These are phyloP conservation scores for Hylaea fasciaria DNA, from an alignment of 2,888 invertebrate genomes.

Conservation along the genomic window DNA sequence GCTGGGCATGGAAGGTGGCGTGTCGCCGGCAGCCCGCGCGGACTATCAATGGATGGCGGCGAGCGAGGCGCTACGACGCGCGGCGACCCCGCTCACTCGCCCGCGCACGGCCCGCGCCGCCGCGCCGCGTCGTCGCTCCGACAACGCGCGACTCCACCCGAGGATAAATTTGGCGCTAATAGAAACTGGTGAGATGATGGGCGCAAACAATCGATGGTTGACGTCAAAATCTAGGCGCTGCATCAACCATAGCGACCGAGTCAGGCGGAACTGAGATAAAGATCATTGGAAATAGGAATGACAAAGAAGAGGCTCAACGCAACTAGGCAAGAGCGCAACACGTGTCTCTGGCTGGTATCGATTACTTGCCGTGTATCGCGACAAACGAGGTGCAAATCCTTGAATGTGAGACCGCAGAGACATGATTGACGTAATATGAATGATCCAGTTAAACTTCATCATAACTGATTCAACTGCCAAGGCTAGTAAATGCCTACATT, in stretches of 20 bases:
- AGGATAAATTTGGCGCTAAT: conserved; percentile 84
- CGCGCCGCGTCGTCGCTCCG: conserved; percentile 64
- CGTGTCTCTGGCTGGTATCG: conserved; percentile 36
- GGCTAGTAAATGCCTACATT: conserved; percentile 24
- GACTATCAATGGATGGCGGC: conserved; percentile 77
- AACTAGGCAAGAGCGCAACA: conserved; percentile 35
- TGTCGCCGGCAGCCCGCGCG: conserved; percentile 75
- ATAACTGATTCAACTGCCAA: conserved; percentile 36
- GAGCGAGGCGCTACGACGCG: conserved; percentile 49
- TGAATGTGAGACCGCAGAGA: conserved; percentile 32
- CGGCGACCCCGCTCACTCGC: conserved; percentile 66
- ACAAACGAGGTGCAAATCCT: conserved; percentile 39
- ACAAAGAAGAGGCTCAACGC: conserved; percentile 32
- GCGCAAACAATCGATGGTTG: conserved; percentile 81
- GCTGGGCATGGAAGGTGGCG: conserved; percentile 62
- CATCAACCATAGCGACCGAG: conserved; percentile 56
- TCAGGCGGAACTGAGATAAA: conserved; percentile 41
- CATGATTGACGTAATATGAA: conserved; percentile 30
- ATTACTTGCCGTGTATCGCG: conserved; percentile 35
- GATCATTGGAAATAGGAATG: conserved; percentile 36
- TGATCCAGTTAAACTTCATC: conserved; percentile 32
- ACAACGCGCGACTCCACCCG: conserved; percentile 73
- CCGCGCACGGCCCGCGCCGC: conserved; percentile 51
- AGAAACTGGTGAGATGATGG: conserved; percentile 74
- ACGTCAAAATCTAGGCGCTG: conserved; percentile 71